A percentile compares a stretch with the other conserved stretches of the same genome.
These are phyloP conservation scores for Ceratothoa steindachneri DNA, from an alignment of 2,888 invertebrate species.

Conservation along the genomic window DNA sequence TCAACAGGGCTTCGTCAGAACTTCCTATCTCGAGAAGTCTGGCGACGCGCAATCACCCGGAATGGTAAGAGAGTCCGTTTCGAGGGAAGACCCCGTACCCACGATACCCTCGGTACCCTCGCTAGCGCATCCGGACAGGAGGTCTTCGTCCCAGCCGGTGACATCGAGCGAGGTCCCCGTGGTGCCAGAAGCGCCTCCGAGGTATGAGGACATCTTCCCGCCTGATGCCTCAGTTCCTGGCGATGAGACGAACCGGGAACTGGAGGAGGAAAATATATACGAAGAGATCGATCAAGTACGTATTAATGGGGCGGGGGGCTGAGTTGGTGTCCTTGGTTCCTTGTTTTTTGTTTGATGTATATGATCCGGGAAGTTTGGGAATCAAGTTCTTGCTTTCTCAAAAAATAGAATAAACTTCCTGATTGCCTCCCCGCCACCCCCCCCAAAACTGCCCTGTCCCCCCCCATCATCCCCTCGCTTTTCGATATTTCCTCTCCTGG, in stretches of 20 bases:
- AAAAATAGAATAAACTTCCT: too few species aligned
- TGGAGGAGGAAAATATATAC: constrained; percentile 34
- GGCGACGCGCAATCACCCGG: neutral
- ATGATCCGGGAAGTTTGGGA: too few species aligned
- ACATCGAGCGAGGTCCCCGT: neutral
- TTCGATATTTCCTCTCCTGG: too few species aligned
- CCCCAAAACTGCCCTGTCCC: too few species aligned
- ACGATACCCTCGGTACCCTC: neutral
- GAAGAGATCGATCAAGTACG: constrained; percentile 36
- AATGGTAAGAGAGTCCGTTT: neutral
- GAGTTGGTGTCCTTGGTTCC: too few species aligned
- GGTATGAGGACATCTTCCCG: constrained; percentile 45
- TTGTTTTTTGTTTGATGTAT: too few species aligned
- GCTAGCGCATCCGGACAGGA: neutral
- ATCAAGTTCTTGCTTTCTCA: too few species aligned
- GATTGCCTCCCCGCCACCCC: too few species aligned
- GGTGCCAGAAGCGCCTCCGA: constrained; percentile 25
- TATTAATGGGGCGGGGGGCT: neutral
- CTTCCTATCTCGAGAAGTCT: neutral
- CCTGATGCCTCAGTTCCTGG: neutral
- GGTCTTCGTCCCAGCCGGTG: neutral
- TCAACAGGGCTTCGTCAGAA: neutral
- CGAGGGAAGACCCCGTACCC: neutral
- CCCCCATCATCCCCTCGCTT: too few species aligned
- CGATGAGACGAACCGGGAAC: neutral